Conservation (phyloP, 1,140 invertebrate species). For the Galleria mellonella region DNA sequence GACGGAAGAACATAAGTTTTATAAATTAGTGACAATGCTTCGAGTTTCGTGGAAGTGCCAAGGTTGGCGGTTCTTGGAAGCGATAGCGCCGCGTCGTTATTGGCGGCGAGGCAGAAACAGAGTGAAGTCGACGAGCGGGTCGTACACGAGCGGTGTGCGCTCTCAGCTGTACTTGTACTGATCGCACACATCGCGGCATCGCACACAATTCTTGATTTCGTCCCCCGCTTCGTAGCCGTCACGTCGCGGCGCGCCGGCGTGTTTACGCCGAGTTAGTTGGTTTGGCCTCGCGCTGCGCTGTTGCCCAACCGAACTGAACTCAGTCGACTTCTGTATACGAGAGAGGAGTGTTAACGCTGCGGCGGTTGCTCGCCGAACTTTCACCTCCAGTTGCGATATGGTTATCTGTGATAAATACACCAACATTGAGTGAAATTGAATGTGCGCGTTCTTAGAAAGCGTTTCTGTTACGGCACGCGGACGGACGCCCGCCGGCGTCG, state of each 20-base stretch:
- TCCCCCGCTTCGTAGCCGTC: neutral
- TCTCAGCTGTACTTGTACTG: conserved; percentile 12
- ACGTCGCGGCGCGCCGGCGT: conserved; percentile 11
- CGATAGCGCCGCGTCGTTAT: conserved; percentile 32
- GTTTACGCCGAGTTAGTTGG: conserved; percentile 9
- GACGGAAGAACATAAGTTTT: conserved; percentile 48
- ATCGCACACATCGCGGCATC: neutral
- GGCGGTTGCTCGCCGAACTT: conserved; percentile 45
- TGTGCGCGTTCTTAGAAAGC: conserved; percentile 61
- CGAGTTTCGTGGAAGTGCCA: conserved; percentile 64
- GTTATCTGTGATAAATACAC: conserved; percentile 61
- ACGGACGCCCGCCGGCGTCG: conserved; percentile 39
- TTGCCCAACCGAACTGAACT: conserved; percentile 14
- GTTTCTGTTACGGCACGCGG: conserved; percentile 52
- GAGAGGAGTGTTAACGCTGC: conserved; percentile 35
- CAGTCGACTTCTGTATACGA: conserved; percentile 51
- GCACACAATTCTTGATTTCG: conserved; percentile 7
- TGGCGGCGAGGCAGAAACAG: conserved; percentile 8
- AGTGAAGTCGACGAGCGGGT: no score
- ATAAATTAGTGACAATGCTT: conserved; percentile 70
- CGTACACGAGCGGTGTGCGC: conserved; percentile 9
- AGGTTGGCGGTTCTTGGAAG: conserved; percentile 65
- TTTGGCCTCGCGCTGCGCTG: conserved; percentile 10
- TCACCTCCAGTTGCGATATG: conserved; percentile 63
- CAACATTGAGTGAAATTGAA: conserved; percentile 65